Base-by-base conservation (phyloP, 2,888 invertebrate species). In the Sesia apiformis region DNA sequence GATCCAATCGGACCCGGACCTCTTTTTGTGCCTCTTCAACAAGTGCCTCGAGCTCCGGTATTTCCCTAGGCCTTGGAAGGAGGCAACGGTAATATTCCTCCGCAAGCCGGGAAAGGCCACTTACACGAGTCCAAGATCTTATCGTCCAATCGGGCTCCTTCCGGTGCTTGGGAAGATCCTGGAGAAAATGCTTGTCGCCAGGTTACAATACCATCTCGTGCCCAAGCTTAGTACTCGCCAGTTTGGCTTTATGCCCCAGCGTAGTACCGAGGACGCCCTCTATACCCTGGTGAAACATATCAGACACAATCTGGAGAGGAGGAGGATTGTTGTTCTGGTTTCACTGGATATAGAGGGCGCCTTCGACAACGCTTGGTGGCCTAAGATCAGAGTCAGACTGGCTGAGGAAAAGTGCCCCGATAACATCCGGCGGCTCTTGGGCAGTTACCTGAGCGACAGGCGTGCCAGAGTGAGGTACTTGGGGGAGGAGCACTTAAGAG, bases 331-430 rank as follows among this genome's bases (percentile, higher is more conserved):
- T 6, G 5, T 42, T 5, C 5, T 42, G 42, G 52, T 5, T 3
- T 39, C 49, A 7, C 38, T 49, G 8, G 49, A 49, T 8, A 49
- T 49, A 56, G 56, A 42, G 42, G 42, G 42, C 5, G 42, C 42
- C 42, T 42, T 42, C 7, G 42, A 42, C 7, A 7, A 7, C 51
- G 61, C 62, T 3, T 64, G 60, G 62, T 62, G 62, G 61, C 62
- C 62, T 5, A 40, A 43, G 4, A 60, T 63, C 4, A 52, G 54
- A 23, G 7, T 40, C 4, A 52, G 57, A 8, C 51, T 63, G 3
- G 53, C 39, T 5, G n/a, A 39, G 3, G 54, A 53, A 23, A 49
- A 43, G 0, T 56, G 54, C 23, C 61, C 60, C 4, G 38, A 5
- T 3, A 52, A 52, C 39, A 3, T 55, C 38, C 38, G 8, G 5